Conservation (phyloP, 2,888 invertebrate genomes). For the Mimas tiliae region DNA sequence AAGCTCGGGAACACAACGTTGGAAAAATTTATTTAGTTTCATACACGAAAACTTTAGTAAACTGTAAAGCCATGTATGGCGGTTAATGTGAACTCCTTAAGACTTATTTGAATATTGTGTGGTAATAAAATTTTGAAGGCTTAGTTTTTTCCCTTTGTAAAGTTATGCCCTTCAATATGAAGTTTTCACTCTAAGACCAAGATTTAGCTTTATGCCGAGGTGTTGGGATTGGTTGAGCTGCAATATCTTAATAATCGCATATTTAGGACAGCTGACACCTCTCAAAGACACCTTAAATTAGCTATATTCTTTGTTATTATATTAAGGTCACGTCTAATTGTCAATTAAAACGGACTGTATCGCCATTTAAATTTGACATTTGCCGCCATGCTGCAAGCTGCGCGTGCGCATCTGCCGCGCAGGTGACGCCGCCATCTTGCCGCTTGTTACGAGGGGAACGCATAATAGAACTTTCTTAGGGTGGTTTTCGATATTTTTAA, state of each 20-base stretch:
- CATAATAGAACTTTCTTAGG: conserved; percentile 24
- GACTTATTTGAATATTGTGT: too few species aligned
- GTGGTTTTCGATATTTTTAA: conserved; percentile 22
- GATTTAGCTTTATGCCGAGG: too few species aligned
- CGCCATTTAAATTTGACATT: conserved; percentile 25
- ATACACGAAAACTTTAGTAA: too few species aligned
- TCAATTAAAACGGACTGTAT: conserved; percentile 17
- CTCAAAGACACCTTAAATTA: background rate
- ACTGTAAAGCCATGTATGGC: too few species aligned
- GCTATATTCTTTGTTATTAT: background rate
- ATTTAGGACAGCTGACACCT: background rate
- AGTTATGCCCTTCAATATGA: too few species aligned
- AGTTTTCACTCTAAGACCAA: too few species aligned
- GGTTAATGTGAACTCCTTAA: too few species aligned
- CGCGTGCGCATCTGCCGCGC: conserved; percentile 40
- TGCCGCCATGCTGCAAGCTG: conserved; percentile 37
- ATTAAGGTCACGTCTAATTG: conserved; percentile 14
- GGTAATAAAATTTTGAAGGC: too few species aligned
- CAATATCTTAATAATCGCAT: background rate
- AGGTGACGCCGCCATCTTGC: conserved; percentile 39
- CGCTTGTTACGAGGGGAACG: conserved; percentile 21
- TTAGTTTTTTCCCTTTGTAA: too few species aligned
- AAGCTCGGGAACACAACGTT: too few species aligned
- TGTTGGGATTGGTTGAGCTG: too few species aligned
- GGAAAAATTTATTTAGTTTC: too few species aligned